Evolutionary conservation across 2,888 invertebrate genomes (phyloP), one percentile per base, ranked within the genome.

Genomic region (Laspeyria flexula): DNA sequence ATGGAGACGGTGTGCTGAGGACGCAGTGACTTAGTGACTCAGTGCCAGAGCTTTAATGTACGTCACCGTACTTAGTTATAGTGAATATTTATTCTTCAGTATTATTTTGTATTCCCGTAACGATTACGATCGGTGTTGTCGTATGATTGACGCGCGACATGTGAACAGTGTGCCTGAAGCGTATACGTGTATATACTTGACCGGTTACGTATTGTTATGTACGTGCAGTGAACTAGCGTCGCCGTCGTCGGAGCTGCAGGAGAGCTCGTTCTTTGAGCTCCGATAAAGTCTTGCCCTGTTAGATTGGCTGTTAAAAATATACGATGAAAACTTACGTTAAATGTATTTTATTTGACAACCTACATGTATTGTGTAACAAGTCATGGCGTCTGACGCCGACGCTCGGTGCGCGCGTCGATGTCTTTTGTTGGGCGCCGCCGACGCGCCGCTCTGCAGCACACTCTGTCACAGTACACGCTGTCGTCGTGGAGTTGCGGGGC

Each of bases 1-100:
- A 93, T 94, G 93, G 94, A 94, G 86, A 94, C 94, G 38, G 93
- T 94, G 77, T 94, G 94, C 86, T 94, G 88, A 93, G 73, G 56
- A 27, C 25, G 23, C 10, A 1, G 34, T 21, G 25, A 7, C 31
- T n/a, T n/a, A 11, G 18, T 29, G 33, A 12, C 23, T 10, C 16
- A 25, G 31, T 39, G 43, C 15, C 33, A 21, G 15, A 75, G 75
- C 69, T 76, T 71, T 71, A 70, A 72, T 66, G 67, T 72, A 79
- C 72, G 53, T 42, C 48, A 42, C 43, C 47, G 56, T 64, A 71
- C 64, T 64, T 75, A 63, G 66, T 71, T 51, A 73, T 73, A 69
- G 69, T 68, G 60, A 61, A 78, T 81, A 85, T 86, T 85, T 85
- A 85, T 85, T 85, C 69, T 81, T 77, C 88, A 88, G 90, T 89